Evolutionary conservation across 2,797 vertebrate species (phyloP).

Genomic region (Phylloscopus collybita): DNA sequence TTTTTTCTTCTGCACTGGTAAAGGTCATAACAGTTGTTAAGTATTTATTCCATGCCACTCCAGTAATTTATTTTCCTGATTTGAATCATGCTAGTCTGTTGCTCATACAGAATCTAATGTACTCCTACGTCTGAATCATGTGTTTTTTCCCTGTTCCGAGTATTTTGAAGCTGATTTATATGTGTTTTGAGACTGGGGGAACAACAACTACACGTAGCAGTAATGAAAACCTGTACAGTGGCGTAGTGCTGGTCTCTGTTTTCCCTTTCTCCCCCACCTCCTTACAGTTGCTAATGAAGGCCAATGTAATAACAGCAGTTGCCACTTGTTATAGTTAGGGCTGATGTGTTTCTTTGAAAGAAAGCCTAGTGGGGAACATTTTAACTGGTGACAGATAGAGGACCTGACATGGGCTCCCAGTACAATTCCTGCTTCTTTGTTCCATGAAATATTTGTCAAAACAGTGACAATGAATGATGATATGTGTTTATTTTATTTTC

Average conservation of each 20-base stretch:
- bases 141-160: background rate
- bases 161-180: background rate
- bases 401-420: conserved; percentile 10
- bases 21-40: background rate
- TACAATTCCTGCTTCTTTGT: conserved; percentile 33
- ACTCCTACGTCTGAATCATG: background rate
- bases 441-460: conserved; percentile 36
- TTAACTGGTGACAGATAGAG: conserved; percentile 2
- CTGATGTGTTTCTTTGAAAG: conserved; percentile 9
- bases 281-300: background rate
- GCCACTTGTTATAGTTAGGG: background rate
- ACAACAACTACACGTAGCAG: background rate
- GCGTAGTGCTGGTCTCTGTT: background rate
- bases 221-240: background rate
- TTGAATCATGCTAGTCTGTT: background rate
- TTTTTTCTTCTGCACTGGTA: background rate
- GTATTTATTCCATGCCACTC: background rate
- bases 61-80: background rate
- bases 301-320: background rate
- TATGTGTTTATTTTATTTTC: background rate
- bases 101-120: background rate
- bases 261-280: background rate
- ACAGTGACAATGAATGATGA: background rate
- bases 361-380: background rate
- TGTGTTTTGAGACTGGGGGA: background rate